Evolutionary conservation across 2,888 invertebrate species (phyloP).

Genomic region (Drosophila dives): DNA sequence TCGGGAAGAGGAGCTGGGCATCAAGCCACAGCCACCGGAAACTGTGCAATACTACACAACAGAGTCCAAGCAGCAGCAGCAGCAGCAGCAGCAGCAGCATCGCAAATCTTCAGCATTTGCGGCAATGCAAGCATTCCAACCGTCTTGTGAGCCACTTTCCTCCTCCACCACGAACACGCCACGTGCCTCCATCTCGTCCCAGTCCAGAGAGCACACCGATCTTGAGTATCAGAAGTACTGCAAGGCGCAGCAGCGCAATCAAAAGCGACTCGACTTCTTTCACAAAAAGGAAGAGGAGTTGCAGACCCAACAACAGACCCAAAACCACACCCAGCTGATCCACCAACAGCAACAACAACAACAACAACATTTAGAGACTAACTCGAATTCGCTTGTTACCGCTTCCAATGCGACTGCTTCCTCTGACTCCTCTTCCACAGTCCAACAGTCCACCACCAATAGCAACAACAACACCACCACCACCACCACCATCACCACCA

Average conservation of each 20-base stretch:
- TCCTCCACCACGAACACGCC: constrained; percentile 57
- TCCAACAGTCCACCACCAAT: constrained; percentile 74
- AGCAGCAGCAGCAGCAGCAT: constrained; percentile 44
- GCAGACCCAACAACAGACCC: constrained; percentile 53
- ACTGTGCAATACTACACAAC: constrained; percentile 73
- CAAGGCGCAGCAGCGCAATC: constrained; percentile 81
- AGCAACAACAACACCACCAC: constrained; percentile 67
- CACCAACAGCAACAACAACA: constrained; percentile 25
- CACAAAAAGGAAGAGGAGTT: constrained; percentile 83
- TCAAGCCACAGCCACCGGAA: constrained; percentile 62
- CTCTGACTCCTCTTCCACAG: constrained; percentile 83
- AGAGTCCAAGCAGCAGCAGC: constrained; percentile 39
- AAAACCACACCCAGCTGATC: constrained; percentile 50
- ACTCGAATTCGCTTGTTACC: constrained; percentile 42
- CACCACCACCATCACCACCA: constrained; percentile 33
- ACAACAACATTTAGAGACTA: constrained; percentile 54
- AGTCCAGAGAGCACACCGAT: constrained; percentile 56
- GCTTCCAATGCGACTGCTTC: constrained; percentile 75
- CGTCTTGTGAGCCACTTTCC: constrained; percentile 78
- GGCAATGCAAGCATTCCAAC: constrained; percentile 84
- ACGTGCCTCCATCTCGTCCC: constrained; percentile 68
- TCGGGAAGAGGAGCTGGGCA: constrained; percentile 77
- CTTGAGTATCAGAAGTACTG: constrained; percentile 78
- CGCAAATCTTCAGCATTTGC: constrained; percentile 83
- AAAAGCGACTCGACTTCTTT: constrained; percentile 80